Evolutionary conservation across 2,113 vertebrate species (phyloP).

Genomic region (Scalopus aquaticus): DNA sequence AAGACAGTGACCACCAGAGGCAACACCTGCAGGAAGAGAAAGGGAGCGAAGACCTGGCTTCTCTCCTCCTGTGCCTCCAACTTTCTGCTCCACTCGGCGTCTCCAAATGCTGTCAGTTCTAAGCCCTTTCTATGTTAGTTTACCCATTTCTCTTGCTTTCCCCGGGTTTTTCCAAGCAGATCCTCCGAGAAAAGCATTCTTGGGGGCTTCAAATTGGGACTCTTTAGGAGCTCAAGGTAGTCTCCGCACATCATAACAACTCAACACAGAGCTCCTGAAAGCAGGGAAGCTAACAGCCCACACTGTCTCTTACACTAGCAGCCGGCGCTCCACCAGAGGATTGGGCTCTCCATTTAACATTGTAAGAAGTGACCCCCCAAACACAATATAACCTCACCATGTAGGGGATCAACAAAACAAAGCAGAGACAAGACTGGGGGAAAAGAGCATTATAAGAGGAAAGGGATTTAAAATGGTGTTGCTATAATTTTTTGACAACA

Average conservation of each 20-base stretch:
- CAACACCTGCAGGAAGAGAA: not conserved
- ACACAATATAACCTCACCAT: conserved; percentile 70
- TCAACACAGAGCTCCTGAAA: not conserved
- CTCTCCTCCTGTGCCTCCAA: not conserved
- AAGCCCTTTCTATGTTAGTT: not conserved
- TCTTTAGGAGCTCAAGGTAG: not conserved
- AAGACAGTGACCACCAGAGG: not conserved
- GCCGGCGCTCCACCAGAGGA: conserved; percentile 27
- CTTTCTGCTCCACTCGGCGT: not conserved
- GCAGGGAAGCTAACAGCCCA: not conserved
- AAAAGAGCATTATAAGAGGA: conserved; percentile 66
- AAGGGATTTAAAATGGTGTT: conserved; percentile 76
- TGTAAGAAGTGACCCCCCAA: conserved; percentile 53
- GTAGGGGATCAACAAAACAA: conserved; percentile 78
- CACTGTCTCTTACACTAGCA: conserved; percentile 42
- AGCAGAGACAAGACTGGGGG: conserved; percentile 70
- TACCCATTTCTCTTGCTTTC: not conserved
- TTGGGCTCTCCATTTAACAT: conserved; percentile 61
- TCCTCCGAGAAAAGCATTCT: conserved; percentile 28
- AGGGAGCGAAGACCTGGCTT: not conserved
- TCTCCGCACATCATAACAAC: not conserved
- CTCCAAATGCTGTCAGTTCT: not conserved
- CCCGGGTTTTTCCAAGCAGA: not conserved
- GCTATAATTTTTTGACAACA: conserved; percentile 86
- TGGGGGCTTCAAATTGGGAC: conserved; percentile 9